Base-by-base conservation (phyloP, 2,113 vertebrate species). In the Chauna torquata region DNA sequence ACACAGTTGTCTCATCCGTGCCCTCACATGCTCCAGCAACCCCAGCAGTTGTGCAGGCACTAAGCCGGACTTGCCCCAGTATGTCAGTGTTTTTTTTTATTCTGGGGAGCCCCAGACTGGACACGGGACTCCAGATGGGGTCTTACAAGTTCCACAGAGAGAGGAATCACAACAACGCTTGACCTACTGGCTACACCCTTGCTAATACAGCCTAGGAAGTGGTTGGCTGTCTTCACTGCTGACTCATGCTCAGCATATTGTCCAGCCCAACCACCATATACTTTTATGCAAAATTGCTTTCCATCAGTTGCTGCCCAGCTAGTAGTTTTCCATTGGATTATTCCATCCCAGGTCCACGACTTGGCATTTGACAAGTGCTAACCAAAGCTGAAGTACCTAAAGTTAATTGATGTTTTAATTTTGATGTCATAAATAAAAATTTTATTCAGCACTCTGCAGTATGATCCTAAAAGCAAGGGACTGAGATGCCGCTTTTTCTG, bases 41-140 rank as follows among this genome's bases (percentile, higher is more conserved):
- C 54, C 12, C 3, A 4, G 52, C 54, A 4, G 0, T 12, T 3
- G 0, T 8, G 5, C 4, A n/a, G 38, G 18, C 32, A 28, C 28
- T 50, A 38, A 79, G 36, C 24, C 5, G 30, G 47, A 32, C 66
- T 64, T 71, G 16, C 44, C 81, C 8, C 22, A 25, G 52, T 5
- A 27, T 20, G 27, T 38, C 65, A 38, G 10, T 36, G 8, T 20
- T 6, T 47, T 42, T 42, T 7, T 44, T 40, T 16, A 9, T 59
- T 71, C 38, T 52, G 44, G 49, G 38, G 11, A 83, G 12, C 22
- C 70, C n/a, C 34, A 61, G 59, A 11, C 22, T 38, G 27, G 36
- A 34, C 71, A 82, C 9, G 30, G 12, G 25, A 47, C 50, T 65
- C 34, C 64, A 59, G 82, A 16, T 58, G 57, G 40, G 19, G 10